These are phyloP conservation scores for Pomatostomus ruficeps DNA, from an alignment of 2,113 vertebrate species.

Conservation along the genomic window DNA sequence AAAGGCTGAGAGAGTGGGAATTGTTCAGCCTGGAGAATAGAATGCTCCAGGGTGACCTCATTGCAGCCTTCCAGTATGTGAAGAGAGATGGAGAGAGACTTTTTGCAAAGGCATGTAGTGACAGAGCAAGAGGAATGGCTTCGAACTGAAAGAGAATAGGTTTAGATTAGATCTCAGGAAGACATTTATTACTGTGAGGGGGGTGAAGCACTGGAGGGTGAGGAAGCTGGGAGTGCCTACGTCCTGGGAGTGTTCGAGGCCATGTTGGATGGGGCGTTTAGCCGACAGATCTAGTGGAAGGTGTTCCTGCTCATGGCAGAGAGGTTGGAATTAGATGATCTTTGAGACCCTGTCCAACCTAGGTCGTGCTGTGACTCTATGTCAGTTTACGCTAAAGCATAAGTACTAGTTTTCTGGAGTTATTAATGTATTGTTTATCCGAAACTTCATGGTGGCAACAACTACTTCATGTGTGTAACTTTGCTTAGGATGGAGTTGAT, in stretches of 20 bases:
- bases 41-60: background rate
- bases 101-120: background rate
- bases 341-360: background rate
- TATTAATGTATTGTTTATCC: background rate
- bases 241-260: background rate
- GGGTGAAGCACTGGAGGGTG: background rate
- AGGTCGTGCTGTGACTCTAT: background rate
- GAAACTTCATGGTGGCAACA: background rate
- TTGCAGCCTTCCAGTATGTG: background rate
- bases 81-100: background rate
- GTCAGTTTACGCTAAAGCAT: background rate
- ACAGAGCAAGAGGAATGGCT: background rate
- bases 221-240: background rate
- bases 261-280: background rate
- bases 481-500: background rate
- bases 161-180: background rate
- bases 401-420: background rate
- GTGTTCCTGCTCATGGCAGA: background rate
- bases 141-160: background rate
- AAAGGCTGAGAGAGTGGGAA: background rate
- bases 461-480: background rate
- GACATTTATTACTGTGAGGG: background rate
- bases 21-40: background rate
- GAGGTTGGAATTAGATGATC: background rate
- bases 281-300: background rate